A percentile compares a stretch with the other conserved stretches of the same genome.
Evolutionary conservation across 92 coral and sea anemone species (phyloP).

Genomic region (Parazoanthus swiftii): DNA sequence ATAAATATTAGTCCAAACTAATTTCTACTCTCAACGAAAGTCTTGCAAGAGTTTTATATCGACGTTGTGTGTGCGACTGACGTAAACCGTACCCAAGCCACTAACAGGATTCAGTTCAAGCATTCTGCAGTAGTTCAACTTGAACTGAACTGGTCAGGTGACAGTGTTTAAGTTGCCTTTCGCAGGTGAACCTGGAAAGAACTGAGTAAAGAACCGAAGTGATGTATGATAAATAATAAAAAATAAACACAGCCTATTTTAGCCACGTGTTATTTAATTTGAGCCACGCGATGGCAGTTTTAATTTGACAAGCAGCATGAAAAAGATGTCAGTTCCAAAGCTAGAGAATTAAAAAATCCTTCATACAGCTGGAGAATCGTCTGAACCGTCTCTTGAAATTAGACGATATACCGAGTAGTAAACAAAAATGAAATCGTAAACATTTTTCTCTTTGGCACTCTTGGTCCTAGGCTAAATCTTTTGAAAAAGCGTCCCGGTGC

Average conservation of each 20-base stretch:
- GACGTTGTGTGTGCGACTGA: neutral
- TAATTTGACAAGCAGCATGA: constrained; percentile 37
- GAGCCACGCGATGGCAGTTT: constrained; percentile 23
- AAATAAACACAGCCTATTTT: constrained; percentile 34
- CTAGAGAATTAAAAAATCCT: neutral
- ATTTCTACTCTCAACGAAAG: neutral
- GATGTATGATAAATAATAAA: constrained; percentile 29
- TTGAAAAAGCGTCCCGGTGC: neutral
- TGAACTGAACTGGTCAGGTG: constrained; percentile 35
- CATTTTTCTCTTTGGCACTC: neutral
- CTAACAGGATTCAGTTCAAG: neutral
- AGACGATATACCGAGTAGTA: neutral
- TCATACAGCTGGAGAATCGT: neutral
- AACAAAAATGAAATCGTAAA: constrained; percentile 1
- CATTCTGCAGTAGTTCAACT: neutral
- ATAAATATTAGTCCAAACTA: constrained; percentile 6
- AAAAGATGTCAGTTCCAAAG: neutral
- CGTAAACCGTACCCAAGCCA: neutral
- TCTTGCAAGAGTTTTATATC: neutral
- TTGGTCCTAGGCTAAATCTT: neutral
- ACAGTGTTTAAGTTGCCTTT: constrained; percentile 47
- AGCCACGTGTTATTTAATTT: constrained; percentile 38
- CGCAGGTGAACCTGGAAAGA: constrained; percentile 50
- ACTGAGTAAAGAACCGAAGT: constrained; percentile 47
- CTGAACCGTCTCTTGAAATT: neutral